phyloP scores from a whole-genome alignment of 1,140 invertebrate species.

The Aphidius gifuensis region DNA sequence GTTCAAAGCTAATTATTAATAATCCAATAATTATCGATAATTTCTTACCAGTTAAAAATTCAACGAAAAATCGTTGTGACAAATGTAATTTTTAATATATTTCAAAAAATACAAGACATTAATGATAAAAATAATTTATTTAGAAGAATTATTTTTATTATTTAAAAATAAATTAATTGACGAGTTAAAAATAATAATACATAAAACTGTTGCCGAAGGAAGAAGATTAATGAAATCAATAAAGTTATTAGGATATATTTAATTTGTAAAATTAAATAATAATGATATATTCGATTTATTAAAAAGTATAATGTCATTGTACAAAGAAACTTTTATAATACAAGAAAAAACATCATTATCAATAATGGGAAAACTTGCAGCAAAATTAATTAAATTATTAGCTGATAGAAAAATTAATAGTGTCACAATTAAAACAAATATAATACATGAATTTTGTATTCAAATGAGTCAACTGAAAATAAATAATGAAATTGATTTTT shows the following conservation, averaged over 20 bases:
- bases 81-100: slow-evolving; percentile 48
- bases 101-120: slow-evolving; percentile 26
- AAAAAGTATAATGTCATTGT: slow-evolving; percentile 28
- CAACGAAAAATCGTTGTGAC: slow-evolving; percentile 48
- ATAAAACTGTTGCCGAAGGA: slow-evolving; percentile 19
- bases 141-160: slow-evolving; percentile 27
- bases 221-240: slow-evolving; percentile 13
- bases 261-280: slow-evolving; percentile 32
- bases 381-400: slow-evolving; percentile 37
- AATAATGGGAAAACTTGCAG: slow-evolving; percentile 35
- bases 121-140: slow-evolving; percentile 21
- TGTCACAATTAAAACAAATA: slow-evolving; percentile 7
- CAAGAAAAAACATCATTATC: slow-evolving; percentile 35
- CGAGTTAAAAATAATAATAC: slow-evolving; percentile 29
- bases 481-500: slow-evolving; percentile 45
- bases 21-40: slow-evolving; percentile 58
- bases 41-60: slow-evolving; percentile 55
- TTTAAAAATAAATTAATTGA: slow-evolving; percentile 42
- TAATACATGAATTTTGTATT: slow-evolving; percentile 26
- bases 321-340: slow-evolving; percentile 29
- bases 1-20: slow-evolving; percentile 47
- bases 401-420: slow-evolving; percentile 14
- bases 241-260: slow-evolving; percentile 28
- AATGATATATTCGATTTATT: slow-evolving; percentile 33
- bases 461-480: slow-evolving; percentile 33